Evolutionary conservation across 1,140 invertebrate species (phyloP), one percentile per base, ranked within the genome.

Genomic region (Drosophila lowei): DNA sequence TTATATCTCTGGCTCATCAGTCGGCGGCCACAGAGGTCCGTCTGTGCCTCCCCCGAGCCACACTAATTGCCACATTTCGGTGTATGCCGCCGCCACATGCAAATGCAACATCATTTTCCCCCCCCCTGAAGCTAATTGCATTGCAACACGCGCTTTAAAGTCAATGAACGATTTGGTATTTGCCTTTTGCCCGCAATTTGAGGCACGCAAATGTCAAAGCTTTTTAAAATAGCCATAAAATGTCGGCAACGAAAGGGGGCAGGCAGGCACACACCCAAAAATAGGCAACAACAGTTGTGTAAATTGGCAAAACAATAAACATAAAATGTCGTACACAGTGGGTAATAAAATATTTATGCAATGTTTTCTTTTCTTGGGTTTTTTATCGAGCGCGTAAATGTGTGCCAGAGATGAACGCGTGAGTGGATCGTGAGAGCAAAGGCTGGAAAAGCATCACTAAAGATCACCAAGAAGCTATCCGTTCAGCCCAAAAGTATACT

Each of bases 101-200:
- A 81, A 85, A 66, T 73, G 53, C 68, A 71, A 70, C 81, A 85
- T 86, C 81, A 85, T 86, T 85, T 85, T 81, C 73, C 52, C 41
- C 54, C 38, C 28, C 52, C 11, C 52, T 8, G 34, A 13, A 42
- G 81, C 81, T 85, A 85, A 85, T 85, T 85, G 81, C 81, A 74
- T 71, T 85, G 76, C 73, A 60, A 55, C 81, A 85, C 81, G 81
- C 77, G 81, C 74, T 85, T 85, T 77, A 86, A 88, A 85, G 81
- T 85, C 81, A 85, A 85, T 88, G 81, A 81, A 81, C 81, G 81
- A 66, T 64, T 80, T 47, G 60, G 47, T 58, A 65, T 72, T 48
- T 44, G 28, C 13, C 16, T 23, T 25, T 25, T 18, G 21, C 38
- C 18, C 25, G 46, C 50, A 63, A 63, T 65, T 48, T 48, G 34